Evolutionary conservation across 2,113 vertebrate genomes (phyloP).

Genomic region (Crotalus helleri): DNA sequence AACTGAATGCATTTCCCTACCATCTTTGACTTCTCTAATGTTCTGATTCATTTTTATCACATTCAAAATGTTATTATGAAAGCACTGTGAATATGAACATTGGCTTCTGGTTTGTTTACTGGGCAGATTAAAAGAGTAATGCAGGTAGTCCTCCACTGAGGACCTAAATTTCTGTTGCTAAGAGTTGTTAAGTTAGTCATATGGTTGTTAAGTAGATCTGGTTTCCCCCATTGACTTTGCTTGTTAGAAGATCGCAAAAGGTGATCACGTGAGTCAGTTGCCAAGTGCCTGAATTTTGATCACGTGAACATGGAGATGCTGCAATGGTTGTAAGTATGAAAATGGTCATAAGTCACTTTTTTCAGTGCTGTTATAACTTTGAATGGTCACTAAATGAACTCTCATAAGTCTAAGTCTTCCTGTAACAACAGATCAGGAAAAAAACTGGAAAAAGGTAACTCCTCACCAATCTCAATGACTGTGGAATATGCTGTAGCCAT

Average conservation of each 20-base stretch:
- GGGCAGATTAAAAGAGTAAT: not conserved
- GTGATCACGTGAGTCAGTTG: not conserved
- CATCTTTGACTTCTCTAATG: not conserved
- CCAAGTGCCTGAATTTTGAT: not conserved
- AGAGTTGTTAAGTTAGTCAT: not conserved
- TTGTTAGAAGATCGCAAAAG: not conserved
- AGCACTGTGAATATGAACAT: not conserved
- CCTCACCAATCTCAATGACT: not conserved
- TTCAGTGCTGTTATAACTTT: not conserved
- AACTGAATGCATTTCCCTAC: not conserved
- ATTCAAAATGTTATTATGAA: not conserved
- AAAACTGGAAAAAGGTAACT: not conserved
- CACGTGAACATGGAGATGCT: not conserved
- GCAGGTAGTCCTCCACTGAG: not conserved
- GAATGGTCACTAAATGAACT: not conserved
- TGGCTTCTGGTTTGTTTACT: not conserved
- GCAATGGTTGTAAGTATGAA: not conserved
- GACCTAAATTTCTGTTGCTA: not conserved
- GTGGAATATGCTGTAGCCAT: not conserved
- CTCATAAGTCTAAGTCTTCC: not conserved
- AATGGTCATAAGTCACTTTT: not conserved
- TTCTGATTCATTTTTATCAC: not conserved
- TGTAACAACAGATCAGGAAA: not conserved
- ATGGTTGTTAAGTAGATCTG: not conserved
- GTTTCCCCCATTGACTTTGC: not conserved